Evolutionary conservation across 2,113 vertebrate genomes (phyloP).

Genomic region (Psilopsiagon aymara): DNA sequence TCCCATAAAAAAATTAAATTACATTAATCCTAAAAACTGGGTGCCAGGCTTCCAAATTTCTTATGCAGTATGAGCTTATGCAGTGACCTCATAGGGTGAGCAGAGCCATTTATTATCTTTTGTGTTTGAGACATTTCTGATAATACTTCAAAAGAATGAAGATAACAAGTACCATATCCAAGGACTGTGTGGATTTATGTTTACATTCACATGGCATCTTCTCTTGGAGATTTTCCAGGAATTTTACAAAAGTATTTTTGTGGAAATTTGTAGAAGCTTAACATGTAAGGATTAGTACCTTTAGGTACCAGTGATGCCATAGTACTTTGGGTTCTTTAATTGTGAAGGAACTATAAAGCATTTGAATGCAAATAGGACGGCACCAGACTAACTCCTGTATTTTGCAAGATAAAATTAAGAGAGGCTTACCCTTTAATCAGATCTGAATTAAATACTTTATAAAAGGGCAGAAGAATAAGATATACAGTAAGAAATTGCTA

Average conservation of each 20-base stretch:
- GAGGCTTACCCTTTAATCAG: not conserved
- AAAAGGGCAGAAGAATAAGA: conserved; percentile 10
- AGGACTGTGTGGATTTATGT: not conserved
- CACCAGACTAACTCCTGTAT: not conserved
- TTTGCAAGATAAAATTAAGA: not conserved
- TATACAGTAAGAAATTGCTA: not conserved
- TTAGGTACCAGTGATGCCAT: not conserved
- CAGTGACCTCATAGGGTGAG: not conserved
- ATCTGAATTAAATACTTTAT: not conserved
- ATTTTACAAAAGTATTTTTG: not conserved
- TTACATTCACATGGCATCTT: not conserved
- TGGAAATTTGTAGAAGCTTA: not conserved
- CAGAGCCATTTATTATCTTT: not conserved
- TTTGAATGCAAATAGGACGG: not conserved
- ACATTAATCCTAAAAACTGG: not conserved
- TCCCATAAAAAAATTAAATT: not conserved
- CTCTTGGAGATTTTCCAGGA: not conserved
- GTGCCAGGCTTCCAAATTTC: not conserved
- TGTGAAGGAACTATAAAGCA: not conserved
- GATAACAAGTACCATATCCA: not conserved
- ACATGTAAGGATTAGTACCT: not conserved
- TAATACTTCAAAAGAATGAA: conserved; percentile 14
- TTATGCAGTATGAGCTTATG: not conserved
- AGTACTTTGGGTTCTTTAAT: not conserved
- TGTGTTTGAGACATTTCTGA: not conserved